Evolutionary conservation across 2,113 vertebrate genomes (phyloP), one percentile per base, ranked within the genome.

Genomic region (Dasyornis broadbenti): DNA sequence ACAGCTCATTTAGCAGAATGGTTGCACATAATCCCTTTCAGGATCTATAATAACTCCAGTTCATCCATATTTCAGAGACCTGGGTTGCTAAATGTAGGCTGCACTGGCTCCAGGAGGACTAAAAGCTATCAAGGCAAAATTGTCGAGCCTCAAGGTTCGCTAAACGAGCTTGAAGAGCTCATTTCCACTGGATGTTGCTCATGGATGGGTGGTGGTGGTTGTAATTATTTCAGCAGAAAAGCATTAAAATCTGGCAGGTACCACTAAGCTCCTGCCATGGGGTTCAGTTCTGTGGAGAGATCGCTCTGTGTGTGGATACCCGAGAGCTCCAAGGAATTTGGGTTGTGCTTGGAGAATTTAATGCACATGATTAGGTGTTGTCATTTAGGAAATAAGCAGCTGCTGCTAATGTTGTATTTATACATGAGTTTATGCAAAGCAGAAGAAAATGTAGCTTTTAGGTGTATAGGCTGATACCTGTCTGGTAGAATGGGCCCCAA

Each of bases 291-390:
- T 54, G 33, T 13, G 18, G 45, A 49, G 63, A 27, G 37, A 27
- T 44, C 3, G 1, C 22, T 57, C 21, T 2, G 3, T 10, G 30
- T 40, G 42, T 0, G 2, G 30, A 2, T 35, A 10, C 47, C 26
- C 3, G 4, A 65, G 68, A 82, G 37, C 77, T 49, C 50, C 2
- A 4, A 31, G 39, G 44, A 60, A 8, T 47, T 27, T 9, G 28
- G 60, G 26, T 33, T 57, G 44, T 35, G 5, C 17, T 33, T 16
- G 22, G 44, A 33, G 35, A 52, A 57, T 78, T 42, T 27, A 35
- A 42, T 66, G 56, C 21, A 19, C 1, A 0, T 50, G 70, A 4
- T 12, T 49, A 15, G 39, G 26, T 33, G n/a, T 9, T 65, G 59
- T 42, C 13, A 3, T 20, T 66, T 66, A 63, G 42, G 47, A 80